Conservation (phyloP, 2,888 invertebrate genomes). For the Torymus texanus region DNA sequence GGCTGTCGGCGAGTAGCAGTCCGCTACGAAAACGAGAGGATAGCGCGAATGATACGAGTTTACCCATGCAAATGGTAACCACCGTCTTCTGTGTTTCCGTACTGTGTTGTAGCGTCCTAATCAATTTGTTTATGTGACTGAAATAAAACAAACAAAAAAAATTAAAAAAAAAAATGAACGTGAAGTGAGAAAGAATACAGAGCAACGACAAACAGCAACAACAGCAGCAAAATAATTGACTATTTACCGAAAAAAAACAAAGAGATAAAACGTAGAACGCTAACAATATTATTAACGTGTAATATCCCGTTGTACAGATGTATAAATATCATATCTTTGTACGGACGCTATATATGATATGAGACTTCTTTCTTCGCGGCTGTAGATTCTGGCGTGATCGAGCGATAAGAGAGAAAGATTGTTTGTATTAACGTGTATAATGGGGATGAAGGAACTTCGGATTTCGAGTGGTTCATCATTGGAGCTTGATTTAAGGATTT, state of each 20-base stretch:
- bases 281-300: slow-evolving; percentile 43
- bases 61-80: slow-evolving; percentile 75
- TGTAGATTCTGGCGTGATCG: slow-evolving; percentile 1
- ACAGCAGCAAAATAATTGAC: too few species aligned
- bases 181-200: too few species aligned
- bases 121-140: slow-evolving; percentile 72
- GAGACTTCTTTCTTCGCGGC: neutral
- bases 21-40: slow-evolving; percentile 59
- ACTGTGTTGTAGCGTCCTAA: slow-evolving; percentile 74
- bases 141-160: slow-evolving; percentile 27
- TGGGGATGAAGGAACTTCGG: neutral
- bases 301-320: neutral
- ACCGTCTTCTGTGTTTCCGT: slow-evolving; percentile 75
- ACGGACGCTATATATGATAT: too few species aligned
- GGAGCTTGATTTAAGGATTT: neutral
- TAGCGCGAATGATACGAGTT: slow-evolving; percentile 66
- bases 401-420: slow-evolving; percentile 15
- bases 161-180: too few species aligned
- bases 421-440: neutral
- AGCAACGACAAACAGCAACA: too few species aligned
- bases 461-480: slow-evolving; percentile 6
- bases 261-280: slow-evolving; percentile 23
- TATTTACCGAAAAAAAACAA: neutral
- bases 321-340: too few species aligned
- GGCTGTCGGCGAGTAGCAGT: neutral